phyloP scores from a whole-genome alignment of 2,113 vertebrate genomes.

The Callithrix jacchus region DNA sequence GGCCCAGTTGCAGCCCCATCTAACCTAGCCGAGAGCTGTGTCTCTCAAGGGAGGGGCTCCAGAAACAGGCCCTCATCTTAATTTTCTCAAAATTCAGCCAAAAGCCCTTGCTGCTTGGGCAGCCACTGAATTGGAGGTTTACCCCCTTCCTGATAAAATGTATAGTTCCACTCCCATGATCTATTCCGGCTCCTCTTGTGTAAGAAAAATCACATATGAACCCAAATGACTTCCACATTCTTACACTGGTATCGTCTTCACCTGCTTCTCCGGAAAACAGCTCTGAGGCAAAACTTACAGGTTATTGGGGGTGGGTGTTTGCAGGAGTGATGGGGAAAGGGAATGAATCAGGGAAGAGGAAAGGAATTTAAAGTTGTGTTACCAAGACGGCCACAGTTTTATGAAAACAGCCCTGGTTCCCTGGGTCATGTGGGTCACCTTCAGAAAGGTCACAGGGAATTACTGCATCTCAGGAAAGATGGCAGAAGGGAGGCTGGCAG shows the following conservation, averaged over 20 bases:
- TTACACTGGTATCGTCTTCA: fast-evolving
- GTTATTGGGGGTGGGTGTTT: too few relatives aligned
- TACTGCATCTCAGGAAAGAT: fast-evolving
- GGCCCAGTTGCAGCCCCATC: not conserved
- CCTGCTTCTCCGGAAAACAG: not conserved
- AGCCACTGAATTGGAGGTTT: not conserved
- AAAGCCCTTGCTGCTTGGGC: not conserved
- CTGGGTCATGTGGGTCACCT: not conserved
- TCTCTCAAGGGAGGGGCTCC: not conserved
- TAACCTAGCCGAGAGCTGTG: not conserved
- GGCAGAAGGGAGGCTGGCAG: fast-evolving
- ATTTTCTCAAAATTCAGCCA: not conserved
- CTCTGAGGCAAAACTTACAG: not conserved
- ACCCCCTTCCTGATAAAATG: not conserved
- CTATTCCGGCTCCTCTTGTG: not conserved
- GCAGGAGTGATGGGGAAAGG: too few relatives aligned
- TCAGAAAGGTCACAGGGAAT: not conserved
- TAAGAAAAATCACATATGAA: not conserved
- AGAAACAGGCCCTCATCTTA: not conserved
- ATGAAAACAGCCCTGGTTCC: not conserved
- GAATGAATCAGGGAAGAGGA: not conserved
- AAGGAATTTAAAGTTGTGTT: not conserved
- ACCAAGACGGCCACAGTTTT: not conserved
- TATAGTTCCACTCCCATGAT: not conserved
- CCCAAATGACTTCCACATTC: not conserved